Evolutionary conservation across 2,888 invertebrate genomes (phyloP), one percentile per base, ranked within the genome.

Genomic region (Tetranychus piercei): DNA sequence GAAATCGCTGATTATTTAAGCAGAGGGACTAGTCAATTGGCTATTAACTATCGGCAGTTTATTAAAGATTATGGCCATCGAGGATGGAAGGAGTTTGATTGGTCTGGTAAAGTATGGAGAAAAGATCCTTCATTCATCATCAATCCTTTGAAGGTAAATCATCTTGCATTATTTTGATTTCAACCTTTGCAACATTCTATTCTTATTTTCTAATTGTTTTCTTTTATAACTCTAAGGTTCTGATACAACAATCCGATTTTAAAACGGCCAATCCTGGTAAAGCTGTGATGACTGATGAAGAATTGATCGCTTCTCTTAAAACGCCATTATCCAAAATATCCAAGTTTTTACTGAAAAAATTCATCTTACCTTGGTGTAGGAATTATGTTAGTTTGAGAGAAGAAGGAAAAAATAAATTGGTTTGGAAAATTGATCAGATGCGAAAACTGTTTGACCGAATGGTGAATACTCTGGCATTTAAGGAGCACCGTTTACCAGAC

Each of bases 41-140:
- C 84, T 71, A 78, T 82, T 2, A 82, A 86, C 73, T 85, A 88
- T 43, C 80, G 82, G 0, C 80, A 82, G 6, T 90, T 92, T 80
- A 82, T 91, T 75, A 81, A 85, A 20, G 83, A 85, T 73, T 89
- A 91, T 79, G 91, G 91, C 0, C 89, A 90, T 81, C 85, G 91
- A 69, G 82, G 84, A 78, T 79, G 84, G 44, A 80, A 83, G 78
- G 85, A 85, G 81, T 72, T 75, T n/a, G 76, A 76, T 70, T 67
- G 22, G 1, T 18, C 72, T 9, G 15, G 9, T 18, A 65, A 15
- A 18, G 22, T 23, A 8, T 76, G 76, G 76, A 20, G 45, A 4
- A 69, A 75, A 44, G 73, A 65, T 71, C 75, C 71, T 69, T 20
- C 74, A 20, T 67, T 34, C 9, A 74, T 74, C 44, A 65, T 74